phyloP scores from a whole-genome alignment of 2,888 invertebrate genomes.

The Thymelicus sylvestris region DNA sequence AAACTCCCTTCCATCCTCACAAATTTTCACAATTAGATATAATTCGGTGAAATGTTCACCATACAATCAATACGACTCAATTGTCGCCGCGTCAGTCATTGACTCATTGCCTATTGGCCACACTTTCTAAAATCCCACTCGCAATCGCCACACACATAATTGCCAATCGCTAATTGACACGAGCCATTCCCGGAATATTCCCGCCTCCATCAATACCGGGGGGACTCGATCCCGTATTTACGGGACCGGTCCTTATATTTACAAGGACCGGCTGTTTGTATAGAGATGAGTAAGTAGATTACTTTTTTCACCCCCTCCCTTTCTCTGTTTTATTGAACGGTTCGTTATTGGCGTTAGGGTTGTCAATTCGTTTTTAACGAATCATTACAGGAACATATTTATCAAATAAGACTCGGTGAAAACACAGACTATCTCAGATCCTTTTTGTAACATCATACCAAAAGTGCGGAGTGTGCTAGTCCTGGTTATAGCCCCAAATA shows the following conservation, averaged over 20 bases:
- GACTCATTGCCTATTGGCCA: no score
- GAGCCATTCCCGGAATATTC: slow-evolving; percentile 8
- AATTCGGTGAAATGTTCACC: no score
- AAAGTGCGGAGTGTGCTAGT: no score
- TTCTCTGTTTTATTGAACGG: slow-evolving; percentile 53
- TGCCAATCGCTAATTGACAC: slow-evolving; percentile 18
- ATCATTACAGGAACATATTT: neutral
- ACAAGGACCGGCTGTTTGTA: slow-evolving; percentile 47
- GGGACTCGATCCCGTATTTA: slow-evolving; percentile 12
- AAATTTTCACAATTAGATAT: no score
- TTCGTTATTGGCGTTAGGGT: slow-evolving; percentile 50
- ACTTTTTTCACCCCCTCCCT: slow-evolving; percentile 54
- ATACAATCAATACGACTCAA: no score
- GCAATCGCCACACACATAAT: neutral
- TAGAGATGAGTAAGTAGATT: slow-evolving; percentile 53
- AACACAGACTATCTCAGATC: no score
- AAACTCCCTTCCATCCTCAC: no score
- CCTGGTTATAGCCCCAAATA: no score
- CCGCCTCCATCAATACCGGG: neutral
- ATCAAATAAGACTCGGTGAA: no score
- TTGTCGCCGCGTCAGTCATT: no score
- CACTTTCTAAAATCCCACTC: neutral
- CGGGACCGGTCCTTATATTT: slow-evolving; percentile 18
- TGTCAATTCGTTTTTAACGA: slow-evolving; percentile 38
- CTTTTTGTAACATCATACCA: no score